phyloP scores from a whole-genome alignment of 2,888 invertebrate genomes.

The Heteropelma amictum region DNA sequence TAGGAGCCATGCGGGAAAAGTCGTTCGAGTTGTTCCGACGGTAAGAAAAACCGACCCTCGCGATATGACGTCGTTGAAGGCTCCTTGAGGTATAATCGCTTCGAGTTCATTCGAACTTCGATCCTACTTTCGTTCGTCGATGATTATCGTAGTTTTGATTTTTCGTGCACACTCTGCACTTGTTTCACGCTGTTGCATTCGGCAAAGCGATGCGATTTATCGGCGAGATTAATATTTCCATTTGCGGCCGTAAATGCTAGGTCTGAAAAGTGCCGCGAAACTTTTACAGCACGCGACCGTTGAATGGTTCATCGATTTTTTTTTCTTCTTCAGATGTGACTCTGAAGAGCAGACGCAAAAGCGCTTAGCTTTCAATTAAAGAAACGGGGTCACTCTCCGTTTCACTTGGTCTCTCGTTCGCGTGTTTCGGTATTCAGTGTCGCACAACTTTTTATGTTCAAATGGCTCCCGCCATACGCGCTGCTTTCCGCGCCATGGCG shows the following conservation, averaged over 20 bases:
- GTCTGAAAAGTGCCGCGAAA: conserved; percentile 12
- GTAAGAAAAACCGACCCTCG: too few relatives aligned
- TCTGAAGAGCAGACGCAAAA: conserved; percentile 10
- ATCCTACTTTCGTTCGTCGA: background rate
- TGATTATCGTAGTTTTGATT: background rate
- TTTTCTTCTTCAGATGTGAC: background rate
- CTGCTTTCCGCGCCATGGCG: too few relatives aligned
- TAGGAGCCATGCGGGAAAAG: background rate
- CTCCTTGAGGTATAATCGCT: conserved; percentile 15
- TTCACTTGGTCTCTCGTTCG: background rate
- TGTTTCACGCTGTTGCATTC: conserved; percentile 12
- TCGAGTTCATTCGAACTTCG: background rate
- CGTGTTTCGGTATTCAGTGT: background rate
- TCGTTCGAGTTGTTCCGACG: too few relatives aligned
- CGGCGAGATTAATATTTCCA: conserved; percentile 4
- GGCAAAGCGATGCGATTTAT: background rate
- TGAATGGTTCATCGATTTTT: conserved; percentile 13
- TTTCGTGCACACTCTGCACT: background rate
- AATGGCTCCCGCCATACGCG: background rate
- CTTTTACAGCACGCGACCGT: conserved; percentile 5
- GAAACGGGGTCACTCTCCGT: conserved; percentile 16
- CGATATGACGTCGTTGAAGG: background rate
- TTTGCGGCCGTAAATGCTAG: conserved; percentile 4
- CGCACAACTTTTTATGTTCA: background rate
- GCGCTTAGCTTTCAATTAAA: conserved; percentile 36